phyloP scores from a whole-genome alignment of 2,888 invertebrate species.

The Phytoseiulus persimilis region DNA sequence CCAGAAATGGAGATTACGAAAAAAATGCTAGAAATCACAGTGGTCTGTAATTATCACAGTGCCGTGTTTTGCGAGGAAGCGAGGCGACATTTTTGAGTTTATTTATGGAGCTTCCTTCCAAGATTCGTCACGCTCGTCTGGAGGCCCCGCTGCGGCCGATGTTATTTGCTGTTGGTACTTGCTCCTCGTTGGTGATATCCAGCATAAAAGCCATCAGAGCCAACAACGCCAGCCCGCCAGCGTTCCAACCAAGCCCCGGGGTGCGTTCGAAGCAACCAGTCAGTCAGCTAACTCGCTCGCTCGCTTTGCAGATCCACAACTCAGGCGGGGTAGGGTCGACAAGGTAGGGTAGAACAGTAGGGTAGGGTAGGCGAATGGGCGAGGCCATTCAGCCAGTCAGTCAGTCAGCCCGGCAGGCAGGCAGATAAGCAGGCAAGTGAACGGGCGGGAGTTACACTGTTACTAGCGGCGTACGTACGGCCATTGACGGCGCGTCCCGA shows the following conservation, averaged over 20 bases:
- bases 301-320: neutral
- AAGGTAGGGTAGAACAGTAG: neutral
- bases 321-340: neutral
- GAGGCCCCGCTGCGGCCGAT: neutral
- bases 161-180: neutral
- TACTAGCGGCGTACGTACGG: neutral
- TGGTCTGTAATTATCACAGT: too few species aligned
- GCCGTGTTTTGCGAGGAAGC: neutral
- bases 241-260: constrained; percentile 5
- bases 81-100: neutral
- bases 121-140: neutral
- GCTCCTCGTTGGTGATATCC: neutral
- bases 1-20: too few species aligned
- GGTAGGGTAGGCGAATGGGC: constrained; percentile 5
- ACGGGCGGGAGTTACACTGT: neutral
- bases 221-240: neutral
- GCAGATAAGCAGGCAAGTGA: neutral
- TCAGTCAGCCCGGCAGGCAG: neutral
- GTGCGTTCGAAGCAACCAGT: neutral
- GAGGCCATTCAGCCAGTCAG: neutral
- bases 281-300: neutral
- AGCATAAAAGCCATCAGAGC: constrained; percentile 5
- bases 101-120: neutral
- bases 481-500: neutral
- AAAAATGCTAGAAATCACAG: too few species aligned